Evolutionary conservation across 2,888 invertebrate genomes (phyloP).

Genomic region (Mythimna ferrago): DNA sequence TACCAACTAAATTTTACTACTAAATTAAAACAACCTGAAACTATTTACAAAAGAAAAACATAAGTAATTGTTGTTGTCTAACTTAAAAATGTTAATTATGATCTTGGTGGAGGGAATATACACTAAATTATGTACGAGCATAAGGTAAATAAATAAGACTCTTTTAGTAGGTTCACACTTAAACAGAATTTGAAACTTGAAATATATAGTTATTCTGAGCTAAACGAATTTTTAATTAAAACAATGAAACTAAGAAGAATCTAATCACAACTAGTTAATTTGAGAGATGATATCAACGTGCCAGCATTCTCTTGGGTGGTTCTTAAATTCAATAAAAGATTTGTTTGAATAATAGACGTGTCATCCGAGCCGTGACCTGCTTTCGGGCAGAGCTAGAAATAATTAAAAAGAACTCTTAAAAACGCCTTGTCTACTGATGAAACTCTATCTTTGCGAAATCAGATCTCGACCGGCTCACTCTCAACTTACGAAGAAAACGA

Average conservation of each 20-base stretch:
- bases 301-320: constrained; percentile 48
- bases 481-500: constrained; percentile 74
- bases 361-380: constrained; percentile 77
- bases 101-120: no score
- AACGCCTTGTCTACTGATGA: constrained; percentile 82
- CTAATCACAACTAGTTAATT: constrained; percentile 57
- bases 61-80: no score
- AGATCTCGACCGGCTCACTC: constrained; percentile 79
- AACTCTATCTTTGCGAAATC: constrained; percentile 88
- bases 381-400: constrained; percentile 76
- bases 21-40: no score
- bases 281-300: constrained; percentile 34
- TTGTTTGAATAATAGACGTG: constrained; percentile 68
- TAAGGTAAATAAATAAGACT: background rate
- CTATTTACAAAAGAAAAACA: no score
- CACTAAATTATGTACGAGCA: no score
- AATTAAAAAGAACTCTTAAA: constrained; percentile 88
- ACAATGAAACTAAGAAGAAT: constrained; percentile 39
- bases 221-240: constrained; percentile 6
- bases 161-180: background rate
- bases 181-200: constrained; percentile 1
- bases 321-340: constrained; percentile 65
- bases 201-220: background rate
- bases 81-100: no score
- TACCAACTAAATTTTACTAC: no score